Percentiles rank a stretch among this genome's conserved stretches.
Evolutionary conservation across 1,140 invertebrate species (phyloP).

Genomic region (Brachionus rubens): DNA sequence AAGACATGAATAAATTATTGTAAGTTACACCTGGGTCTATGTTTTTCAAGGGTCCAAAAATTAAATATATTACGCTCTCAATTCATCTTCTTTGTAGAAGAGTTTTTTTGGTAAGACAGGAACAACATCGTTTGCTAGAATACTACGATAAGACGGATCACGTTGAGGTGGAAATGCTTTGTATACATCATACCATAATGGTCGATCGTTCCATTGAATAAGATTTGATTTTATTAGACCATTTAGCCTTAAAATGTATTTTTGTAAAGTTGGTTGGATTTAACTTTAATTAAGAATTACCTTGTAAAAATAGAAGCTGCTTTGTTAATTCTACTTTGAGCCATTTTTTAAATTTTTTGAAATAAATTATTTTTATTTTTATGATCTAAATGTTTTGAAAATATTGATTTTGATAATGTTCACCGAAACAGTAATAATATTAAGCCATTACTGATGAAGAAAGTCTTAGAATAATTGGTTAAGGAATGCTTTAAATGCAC

Average conservation of each 20-base stretch:
- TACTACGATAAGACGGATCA: slow-evolving; percentile 70
- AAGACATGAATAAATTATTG: too few species aligned
- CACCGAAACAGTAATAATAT: too few species aligned
- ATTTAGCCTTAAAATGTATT: slow-evolving; percentile 64
- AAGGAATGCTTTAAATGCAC: too few species aligned
- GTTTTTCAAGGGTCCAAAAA: too few species aligned
- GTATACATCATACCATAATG: slow-evolving; percentile 82
- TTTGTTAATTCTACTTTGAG: slow-evolving; percentile 40
- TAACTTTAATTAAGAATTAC: not conserved
- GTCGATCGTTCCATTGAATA: slow-evolving; percentile 71
- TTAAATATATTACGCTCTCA: too few species aligned
- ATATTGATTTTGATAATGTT: too few species aligned
- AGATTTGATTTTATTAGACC: slow-evolving; percentile 71
- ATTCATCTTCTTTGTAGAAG: slow-evolving; percentile 76
- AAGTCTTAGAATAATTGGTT: too few species aligned
- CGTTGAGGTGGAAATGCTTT: slow-evolving; percentile 75
- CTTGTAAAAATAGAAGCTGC: slow-evolving; percentile 37
- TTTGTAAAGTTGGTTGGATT: not conserved
- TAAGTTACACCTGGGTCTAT: too few species aligned
- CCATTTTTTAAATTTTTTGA: slow-evolving; percentile 36
- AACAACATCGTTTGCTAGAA: slow-evolving; percentile 63
- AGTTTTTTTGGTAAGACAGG: slow-evolving; percentile 62
- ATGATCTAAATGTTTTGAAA: too few species aligned
- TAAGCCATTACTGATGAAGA: too few species aligned
- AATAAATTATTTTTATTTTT: not conserved